phyloP scores from a whole-genome alignment of 2,888 invertebrate genomes.

The Morpho helenor region DNA sequence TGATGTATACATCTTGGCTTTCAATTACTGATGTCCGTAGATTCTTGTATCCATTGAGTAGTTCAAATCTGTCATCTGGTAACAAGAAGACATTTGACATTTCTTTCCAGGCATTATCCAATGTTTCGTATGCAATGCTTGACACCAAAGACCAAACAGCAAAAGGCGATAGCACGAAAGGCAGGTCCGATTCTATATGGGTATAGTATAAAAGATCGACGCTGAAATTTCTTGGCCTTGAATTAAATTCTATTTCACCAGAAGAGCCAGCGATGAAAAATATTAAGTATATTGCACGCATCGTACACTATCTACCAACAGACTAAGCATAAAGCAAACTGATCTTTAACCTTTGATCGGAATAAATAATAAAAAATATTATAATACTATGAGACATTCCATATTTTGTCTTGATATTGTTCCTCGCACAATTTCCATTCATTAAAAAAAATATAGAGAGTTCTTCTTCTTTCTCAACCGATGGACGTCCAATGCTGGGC shows the following conservation, averaged over 20 bases:
- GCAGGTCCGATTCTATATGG: conserved; percentile 49
- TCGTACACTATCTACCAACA: too few species aligned
- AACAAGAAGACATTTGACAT: conserved; percentile 5
- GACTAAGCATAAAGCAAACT: too few species aligned
- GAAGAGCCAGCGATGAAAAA: background rate
- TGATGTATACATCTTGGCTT: conserved; percentile 30
- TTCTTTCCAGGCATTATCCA: conserved; percentile 39
- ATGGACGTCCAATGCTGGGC: too few species aligned
- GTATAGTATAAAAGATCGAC: conserved; percentile 60
- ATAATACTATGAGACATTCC: too few species aligned
- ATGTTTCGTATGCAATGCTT: conserved; percentile 59
- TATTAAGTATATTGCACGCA: background rate
- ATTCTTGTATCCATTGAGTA: background rate
- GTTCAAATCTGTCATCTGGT: conserved; percentile 1
- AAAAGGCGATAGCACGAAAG: conserved; percentile 66
- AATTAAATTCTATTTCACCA: conserved; percentile 49
- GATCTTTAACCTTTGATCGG: too few species aligned
- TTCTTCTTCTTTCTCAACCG: too few species aligned
- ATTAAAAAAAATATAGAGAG: too few species aligned
- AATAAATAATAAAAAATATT: too few species aligned
- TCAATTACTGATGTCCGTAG: conserved; percentile 1
- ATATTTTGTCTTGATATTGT: too few species aligned
- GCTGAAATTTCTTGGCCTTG: conserved; percentile 62
- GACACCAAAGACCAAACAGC: conserved; percentile 70
- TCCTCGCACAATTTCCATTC: too few species aligned